phyloP scores from a whole-genome alignment of 64 coral and sea anemone genomes.

The Montipora foliosa region DNA sequence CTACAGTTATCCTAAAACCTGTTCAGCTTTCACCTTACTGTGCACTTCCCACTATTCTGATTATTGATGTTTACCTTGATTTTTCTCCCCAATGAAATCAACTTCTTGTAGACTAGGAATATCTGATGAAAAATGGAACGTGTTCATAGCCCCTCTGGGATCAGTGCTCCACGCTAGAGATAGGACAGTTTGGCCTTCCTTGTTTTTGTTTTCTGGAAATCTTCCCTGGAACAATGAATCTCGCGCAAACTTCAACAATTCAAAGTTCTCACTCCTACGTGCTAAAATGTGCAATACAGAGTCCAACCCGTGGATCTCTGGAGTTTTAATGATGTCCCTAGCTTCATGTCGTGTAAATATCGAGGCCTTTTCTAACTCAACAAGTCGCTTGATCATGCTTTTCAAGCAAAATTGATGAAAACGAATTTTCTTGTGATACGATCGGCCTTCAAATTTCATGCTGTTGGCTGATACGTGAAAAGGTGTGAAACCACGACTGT shows the following conservation, averaged over 20 bases:
- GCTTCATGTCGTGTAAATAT: not conserved
- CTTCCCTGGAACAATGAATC: not conserved
- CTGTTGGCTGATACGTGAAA: not conserved
- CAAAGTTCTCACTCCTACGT: not conserved
- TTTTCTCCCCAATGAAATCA: not conserved
- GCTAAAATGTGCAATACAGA: not conserved
- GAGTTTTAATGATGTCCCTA: not conserved
- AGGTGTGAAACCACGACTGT: not conserved
- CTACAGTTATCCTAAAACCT: no score
- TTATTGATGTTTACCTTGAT: not conserved
- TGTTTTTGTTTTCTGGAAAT: not conserved
- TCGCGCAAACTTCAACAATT: not conserved
- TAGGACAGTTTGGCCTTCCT: not conserved
- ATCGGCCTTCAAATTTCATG: no score
- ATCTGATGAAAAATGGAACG: not conserved
- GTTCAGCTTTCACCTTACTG: no score
- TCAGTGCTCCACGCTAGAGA: not conserved
- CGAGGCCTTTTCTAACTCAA: not conserved
- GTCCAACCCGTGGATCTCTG: not conserved
- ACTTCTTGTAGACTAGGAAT: not conserved
- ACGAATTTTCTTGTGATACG: not conserved
- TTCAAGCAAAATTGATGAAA: not conserved
- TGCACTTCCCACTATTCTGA: not conserved
- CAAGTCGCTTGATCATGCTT: not conserved
- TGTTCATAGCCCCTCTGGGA: not conserved